A percentile compares a stretch with the other conserved stretches of the same genome.
These are phyloP conservation scores for Mormyrus proboscirostris DNA, from an alignment of 2,797 vertebrate genomes.

Conservation along the genomic window DNA sequence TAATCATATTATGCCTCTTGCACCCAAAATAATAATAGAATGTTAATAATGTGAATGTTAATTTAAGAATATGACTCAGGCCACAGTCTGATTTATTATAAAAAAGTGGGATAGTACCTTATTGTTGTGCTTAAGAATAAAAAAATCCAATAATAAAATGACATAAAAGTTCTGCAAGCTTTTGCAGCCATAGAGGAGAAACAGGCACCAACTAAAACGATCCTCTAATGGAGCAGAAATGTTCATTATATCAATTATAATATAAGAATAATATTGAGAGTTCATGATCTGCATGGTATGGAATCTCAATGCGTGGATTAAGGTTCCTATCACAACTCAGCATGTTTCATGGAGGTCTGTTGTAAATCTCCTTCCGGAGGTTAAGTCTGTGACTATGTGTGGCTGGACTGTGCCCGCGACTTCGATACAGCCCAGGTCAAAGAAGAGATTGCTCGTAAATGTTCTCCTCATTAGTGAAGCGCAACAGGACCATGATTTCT, in stretches of 20 bases:
- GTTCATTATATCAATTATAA: background rate
- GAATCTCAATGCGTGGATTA: background rate
- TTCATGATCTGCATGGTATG: background rate
- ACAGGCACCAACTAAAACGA: background rate
- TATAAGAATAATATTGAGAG: background rate
- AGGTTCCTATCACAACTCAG: background rate
- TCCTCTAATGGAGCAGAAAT: background rate
- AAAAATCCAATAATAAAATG: background rate
- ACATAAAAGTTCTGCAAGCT: background rate
- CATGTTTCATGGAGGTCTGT: background rate
- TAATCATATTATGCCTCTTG: background rate
- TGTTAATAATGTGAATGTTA: background rate
- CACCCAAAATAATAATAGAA: background rate
- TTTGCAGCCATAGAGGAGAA: background rate
- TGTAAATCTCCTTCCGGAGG: background rate
- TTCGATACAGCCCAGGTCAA: conserved; percentile 3
- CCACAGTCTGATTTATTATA: background rate
- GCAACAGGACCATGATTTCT: background rate
- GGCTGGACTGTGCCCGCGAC: background rate
- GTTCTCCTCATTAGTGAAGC: background rate
- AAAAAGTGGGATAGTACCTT: background rate
- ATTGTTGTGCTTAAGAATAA: background rate
- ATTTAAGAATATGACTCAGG: background rate
- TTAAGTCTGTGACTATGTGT: background rate
- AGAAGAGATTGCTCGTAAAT: background rate